These are phyloP conservation scores for Dendroctonus ponderosae DNA, from an alignment of 1,140 invertebrate species.

Conservation along the genomic window DNA sequence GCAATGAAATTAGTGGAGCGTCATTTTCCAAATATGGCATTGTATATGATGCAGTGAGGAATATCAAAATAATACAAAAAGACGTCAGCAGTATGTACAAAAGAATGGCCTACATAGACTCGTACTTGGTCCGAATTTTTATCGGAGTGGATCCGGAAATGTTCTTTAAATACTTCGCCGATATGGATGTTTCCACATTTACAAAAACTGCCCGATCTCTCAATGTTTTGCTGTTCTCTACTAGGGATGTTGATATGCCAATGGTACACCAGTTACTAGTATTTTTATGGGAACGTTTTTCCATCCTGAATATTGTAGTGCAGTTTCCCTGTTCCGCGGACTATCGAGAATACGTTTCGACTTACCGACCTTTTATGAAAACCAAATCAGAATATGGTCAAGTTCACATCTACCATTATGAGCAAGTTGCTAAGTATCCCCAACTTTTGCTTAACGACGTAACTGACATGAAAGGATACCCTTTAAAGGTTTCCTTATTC, in stretches of 20 bases:
- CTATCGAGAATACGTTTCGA: conserved; percentile 6
- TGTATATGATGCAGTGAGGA: not conserved
- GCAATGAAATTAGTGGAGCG: not conserved
- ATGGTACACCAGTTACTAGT: conserved; percentile 13
- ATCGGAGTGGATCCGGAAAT: conserved; percentile 19
- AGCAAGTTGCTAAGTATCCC: conserved; percentile 1
- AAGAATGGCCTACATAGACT: not conserved
- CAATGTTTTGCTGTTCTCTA: conserved; percentile 16
- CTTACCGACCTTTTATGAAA: conserved; percentile 19
- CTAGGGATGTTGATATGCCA: not conserved
- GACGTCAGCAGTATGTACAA: not conserved
- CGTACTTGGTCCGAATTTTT: not conserved
- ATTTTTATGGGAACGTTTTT: conserved; percentile 31
- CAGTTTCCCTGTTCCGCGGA: conserved; percentile 17
- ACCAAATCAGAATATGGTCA: conserved; percentile 14
- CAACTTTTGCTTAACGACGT: conserved; percentile 16
- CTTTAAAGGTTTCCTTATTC: conserved; percentile 17
- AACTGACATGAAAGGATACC: conserved; percentile 21
- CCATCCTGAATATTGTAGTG: conserved; percentile 16
- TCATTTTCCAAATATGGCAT: not conserved
- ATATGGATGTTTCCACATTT: not conserved
- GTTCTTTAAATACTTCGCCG: conserved; percentile 10
- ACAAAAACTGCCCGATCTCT: not conserved
- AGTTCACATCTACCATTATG: conserved; percentile 4
- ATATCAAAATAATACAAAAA: not conserved